Evolutionary conservation across 64 coral and sea anemone genomes (phyloP), one percentile per base, ranked within the genome.

Genomic region (Actinia equina): DNA sequence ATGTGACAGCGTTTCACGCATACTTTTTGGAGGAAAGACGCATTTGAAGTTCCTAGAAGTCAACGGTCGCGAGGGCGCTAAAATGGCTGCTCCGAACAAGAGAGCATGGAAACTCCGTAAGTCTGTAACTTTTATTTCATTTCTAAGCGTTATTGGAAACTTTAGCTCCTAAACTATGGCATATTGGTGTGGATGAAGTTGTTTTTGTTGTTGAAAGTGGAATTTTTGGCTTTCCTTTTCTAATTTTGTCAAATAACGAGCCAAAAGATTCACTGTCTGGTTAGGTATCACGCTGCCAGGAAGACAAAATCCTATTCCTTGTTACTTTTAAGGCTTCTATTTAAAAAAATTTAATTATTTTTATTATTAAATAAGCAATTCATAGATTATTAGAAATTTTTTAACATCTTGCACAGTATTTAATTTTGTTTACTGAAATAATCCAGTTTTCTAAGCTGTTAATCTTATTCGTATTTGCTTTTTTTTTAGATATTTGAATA

Each of bases 81-180:
- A 86, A 81, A 96, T 96, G 94, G 94, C 94, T 85, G 87, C 84
- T 78, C 91, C 89, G 74, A 87, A 83, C 0, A 96, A 96, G 71
- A 91, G 94, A 88, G 86, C 91, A 43, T 96, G 94, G 94, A 96
- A 93, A 86, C 94, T 96, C 23, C 94, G 94, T 96, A 88, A 96
- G 94, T 96, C n/a, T n/a, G n/a, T n/a, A n/a, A n/a, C n/a, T 70
- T 22, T 86, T 44, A 18, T 25, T 7, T 62, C 52, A 74, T 74
- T 74, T 74, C 69, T 74, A 7, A 3, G 12, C 27, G 69, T 74
- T 74, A 37, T 13, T 30, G 12, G 4, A 37, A 74, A 26, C 27
- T 30, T 74, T 74, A 74, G 25, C 25, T 37, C 15, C 25, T 23
- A 74, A 71, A n/a, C 69, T 74, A 74, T 14, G 23, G 23, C 26